These are phyloP conservation scores for Sarcophaga caerulescens DNA, from an alignment of 2,888 invertebrate genomes.

Conservation along the genomic window DNA sequence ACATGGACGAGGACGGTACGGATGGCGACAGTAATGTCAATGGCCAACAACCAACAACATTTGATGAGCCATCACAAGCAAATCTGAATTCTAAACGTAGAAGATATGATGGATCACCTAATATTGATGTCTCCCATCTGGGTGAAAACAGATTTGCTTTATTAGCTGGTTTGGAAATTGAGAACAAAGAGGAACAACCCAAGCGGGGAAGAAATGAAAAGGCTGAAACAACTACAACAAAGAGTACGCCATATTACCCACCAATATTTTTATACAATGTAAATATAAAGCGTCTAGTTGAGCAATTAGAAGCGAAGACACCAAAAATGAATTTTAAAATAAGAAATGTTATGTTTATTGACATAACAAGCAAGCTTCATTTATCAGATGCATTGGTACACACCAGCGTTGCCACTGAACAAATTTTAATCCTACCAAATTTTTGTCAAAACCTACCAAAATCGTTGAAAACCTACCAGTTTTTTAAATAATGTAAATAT, in stretches of 20 bases:
- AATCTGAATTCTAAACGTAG: no score
- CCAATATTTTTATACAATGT: conserved; percentile 14
- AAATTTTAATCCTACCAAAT: no score
- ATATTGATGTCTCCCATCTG: neutral
- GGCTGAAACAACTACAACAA: conserved; percentile 1
- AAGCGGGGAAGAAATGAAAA: conserved; percentile 9
- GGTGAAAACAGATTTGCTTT: conserved; percentile 2
- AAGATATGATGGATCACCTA: neutral
- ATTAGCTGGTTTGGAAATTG: conserved; percentile 1
- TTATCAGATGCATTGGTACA: no score
- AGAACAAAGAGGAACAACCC: neutral
- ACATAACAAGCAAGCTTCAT: no score
- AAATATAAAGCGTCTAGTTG: conserved; percentile 17
- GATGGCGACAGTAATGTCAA: neutral
- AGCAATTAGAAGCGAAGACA: conserved; percentile 3
- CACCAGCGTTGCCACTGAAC: no score
- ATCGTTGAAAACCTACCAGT: no score
- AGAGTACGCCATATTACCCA: conserved; percentile 3
- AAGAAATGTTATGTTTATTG: no score
- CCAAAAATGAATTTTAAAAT: no score
- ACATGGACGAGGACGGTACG: conserved; percentile 1
- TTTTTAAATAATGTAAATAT: no score
- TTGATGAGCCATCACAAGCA: no score
- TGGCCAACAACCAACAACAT: neutral
- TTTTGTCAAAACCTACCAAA: no score